Evolutionary conservation across 2,888 invertebrate genomes (phyloP), one percentile per base, ranked within the genome.

Genomic region (Plebejus anna): DNA sequence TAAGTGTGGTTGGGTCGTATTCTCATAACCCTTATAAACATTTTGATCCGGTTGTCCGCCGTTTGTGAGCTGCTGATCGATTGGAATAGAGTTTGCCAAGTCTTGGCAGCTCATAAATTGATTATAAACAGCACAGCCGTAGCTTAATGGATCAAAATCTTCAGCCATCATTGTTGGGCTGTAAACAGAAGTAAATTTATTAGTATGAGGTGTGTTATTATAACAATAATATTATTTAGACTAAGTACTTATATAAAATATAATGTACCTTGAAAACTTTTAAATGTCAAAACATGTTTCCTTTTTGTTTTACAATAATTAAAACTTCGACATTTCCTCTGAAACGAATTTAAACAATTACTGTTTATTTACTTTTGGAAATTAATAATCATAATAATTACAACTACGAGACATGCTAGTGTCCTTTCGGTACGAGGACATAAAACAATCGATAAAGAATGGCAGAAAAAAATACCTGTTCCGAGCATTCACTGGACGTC

Each of bases 131-230:
- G 55, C 16, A 76, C 77, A 78, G 11, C 73, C 55, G 5, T 73
- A 83, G 76, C 87, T 88, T 2, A 92, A 80, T 0, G 92, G 92
- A 59, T 92, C 92, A 1, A 89, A 75, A 3, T 91, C 90, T 66
- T 85, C 79, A 3, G 81, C 78, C 51, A 83, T 78, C 55, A 85
- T 87, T 88, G 88, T 89, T 79, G 81, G 85, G 77, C 66, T 66
- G 28, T 32, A 66, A 32, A 66, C 4, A 66, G 13, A 61, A 61
- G 22, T 28, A 16, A 32, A 32, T 32, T 28, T 28, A 47, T 0
- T 47, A 47, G 22, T 59, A 22, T 59, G 22, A 22, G 13, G 2
- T 13, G 6, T 47, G 13, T 2, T 59, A 71, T 16, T n/a, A 1
- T 36, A 71, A 32, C 32, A 32, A 38, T 36, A 38, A 3, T 13